Base-by-base conservation (phyloP, 1,140 invertebrate genomes). In the Heterodera carotae region DNA sequence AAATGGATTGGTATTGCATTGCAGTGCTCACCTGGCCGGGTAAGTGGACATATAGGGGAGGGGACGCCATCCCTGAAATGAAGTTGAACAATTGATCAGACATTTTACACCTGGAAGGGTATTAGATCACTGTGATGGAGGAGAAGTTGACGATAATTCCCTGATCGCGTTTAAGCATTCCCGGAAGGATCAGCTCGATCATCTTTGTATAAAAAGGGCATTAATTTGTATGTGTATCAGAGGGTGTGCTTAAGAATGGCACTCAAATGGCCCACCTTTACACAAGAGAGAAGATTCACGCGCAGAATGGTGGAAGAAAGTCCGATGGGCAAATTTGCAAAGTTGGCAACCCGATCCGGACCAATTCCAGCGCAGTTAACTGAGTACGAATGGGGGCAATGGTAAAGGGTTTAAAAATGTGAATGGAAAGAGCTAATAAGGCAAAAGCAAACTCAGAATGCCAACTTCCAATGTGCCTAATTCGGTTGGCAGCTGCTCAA, bases 281-380 rank as follows among this genome's bases (percentile, higher is more conserved):
- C 76, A 71, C 69, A 59, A 29, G 85, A 83, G 76, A 86, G 81
- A 34, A 86, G 59, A 75, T 86, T 86, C 8, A 86, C 85, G 69
- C 76, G 72, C 6, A 88, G 77, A 77, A 85, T 89, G 82, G 82
- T 88, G 48, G 81, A 88, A 69, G 82, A 83, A 12, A 88, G 62
- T 53, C 84, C 84, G 34, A 87, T 80, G n/a, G 83, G 81, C 33
- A 89, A 60, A 56, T 90, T 84, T 25, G 81, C 80, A 66, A 89
- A 88, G 83, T 93, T 92, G 78, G 89, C 89, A n/a, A 96, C 95
- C 88, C 93, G 91, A 0, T 92, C 89, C 88, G 97, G 97, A 71
- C 93, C 94, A 78, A 94, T 92, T 4, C 96, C 96, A 0, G 97
- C 95, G 90, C 98, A 98, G 88, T 99, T 99, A 6, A 98, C 91